Conservation (phyloP, 2,888 invertebrate species). For the Eupithecia subfuscata region DNA sequence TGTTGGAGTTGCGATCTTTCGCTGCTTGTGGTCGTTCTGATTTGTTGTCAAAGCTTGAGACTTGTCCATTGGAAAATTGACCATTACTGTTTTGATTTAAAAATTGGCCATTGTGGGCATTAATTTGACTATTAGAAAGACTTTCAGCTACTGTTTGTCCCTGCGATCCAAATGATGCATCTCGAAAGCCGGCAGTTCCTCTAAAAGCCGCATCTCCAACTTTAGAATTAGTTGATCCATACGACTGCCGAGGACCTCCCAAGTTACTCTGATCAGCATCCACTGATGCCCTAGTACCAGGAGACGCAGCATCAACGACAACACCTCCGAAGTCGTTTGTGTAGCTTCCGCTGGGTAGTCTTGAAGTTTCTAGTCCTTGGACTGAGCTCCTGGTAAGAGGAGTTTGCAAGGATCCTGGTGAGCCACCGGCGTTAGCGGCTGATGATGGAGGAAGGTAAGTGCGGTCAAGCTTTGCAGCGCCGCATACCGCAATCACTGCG, state of each 20-base stretch:
- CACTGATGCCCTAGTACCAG: slow-evolving; percentile 66
- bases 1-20: slow-evolving; percentile 61
- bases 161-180: slow-evolving; percentile 23
- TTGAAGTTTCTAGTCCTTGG: slow-evolving; percentile 57
- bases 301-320: slow-evolving; percentile 71
- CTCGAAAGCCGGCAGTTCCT: slow-evolving; percentile 50
- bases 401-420: slow-evolving; percentile 58
- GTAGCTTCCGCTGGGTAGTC: slow-evolving; percentile 66
- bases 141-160: neutral
- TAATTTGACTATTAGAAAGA: slow-evolving; percentile 4
- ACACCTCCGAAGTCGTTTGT: slow-evolving; percentile 73
- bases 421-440: slow-evolving; percentile 69
- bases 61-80: slow-evolving; percentile 26
- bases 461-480: slow-evolving; percentile 70
- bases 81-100: neutral
- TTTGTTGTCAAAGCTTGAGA: slow-evolving; percentile 37
- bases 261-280: slow-evolving; percentile 61
- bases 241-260: slow-evolving; percentile 65
- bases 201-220: slow-evolving; percentile 76
- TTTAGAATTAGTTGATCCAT: slow-evolving; percentile 75
- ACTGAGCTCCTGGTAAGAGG: slow-evolving; percentile 55
- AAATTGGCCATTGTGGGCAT: slow-evolving; percentile 17
- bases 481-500: slow-evolving; percentile 70
- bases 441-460: slow-evolving; percentile 69
- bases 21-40: slow-evolving; percentile 59